Evolutionary conservation across 2,797 vertebrate genomes (phyloP), one percentile per base, ranked within the genome.

Genomic region (Sciurus carolinensis): DNA sequence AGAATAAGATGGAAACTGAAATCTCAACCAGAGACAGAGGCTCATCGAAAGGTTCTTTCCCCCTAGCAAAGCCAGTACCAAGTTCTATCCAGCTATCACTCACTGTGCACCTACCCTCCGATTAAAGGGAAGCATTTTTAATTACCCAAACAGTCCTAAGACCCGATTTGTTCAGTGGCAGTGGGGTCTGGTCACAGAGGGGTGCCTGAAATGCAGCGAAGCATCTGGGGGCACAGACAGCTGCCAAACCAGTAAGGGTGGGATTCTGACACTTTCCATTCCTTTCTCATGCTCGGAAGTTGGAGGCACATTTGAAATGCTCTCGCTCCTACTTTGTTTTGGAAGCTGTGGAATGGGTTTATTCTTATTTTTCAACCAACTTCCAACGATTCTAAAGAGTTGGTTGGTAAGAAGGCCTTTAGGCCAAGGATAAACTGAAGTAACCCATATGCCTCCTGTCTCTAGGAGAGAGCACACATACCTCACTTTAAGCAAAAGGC

Each of bases 1-100:
- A 83, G 50, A 80, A 44, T 22, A 75, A 33, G 36, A 71, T 91
- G 57, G 79, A 89, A 82, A 86, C 11, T 64, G 47, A 86, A 93
- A 54, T 42, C 24, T 75, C 57, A 57, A 13, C 33, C 42, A 59
- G 69, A 85, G 52, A 90, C 67, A 75, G 24, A 91, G 36, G 66
- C 36, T 47, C 33, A 69, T 52, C 33, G 15, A 42, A 93, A 66
- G 22, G 20, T 0, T 64, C 54, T 94, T 87, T 76, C 4, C 59
- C 24, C 12, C 33, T 52, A 44, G 69, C 28, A 44, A 95, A 87
- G 66, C n/a, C 42, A 79, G 76, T 77, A 75, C 42, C 57, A 52
- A 80, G 18, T 24, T 54, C n/a, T 62, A 39, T 4, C 42, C 13
- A 91, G 54, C 47, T 18, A 7, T 47, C 33, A 59, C 6, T 81